Conservation (phyloP, 2,888 invertebrate species). For the Ceraclea dissimilis region DNA sequence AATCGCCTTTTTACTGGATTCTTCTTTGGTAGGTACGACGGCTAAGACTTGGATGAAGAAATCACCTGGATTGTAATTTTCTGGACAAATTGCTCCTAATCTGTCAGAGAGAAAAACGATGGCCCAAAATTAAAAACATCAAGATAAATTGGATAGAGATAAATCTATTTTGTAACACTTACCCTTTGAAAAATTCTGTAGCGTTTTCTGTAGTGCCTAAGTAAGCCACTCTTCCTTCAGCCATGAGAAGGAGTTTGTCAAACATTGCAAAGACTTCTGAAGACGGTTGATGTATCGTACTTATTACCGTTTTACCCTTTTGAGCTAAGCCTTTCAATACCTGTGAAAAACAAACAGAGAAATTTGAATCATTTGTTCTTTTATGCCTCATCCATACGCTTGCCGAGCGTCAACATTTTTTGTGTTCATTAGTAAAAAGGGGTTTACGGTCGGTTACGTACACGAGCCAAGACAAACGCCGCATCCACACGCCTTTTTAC, state of each 20-base stretch:
- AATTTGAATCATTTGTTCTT: too few species aligned
- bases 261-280: conserved; percentile 87
- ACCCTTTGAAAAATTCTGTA: conserved; percentile 73
- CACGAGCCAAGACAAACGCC: too few species aligned
- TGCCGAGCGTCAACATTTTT: too few species aligned
- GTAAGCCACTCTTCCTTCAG: conserved; percentile 86
- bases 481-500: too few species aligned
- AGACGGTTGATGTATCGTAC: conserved; percentile 93
- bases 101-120: conserved; percentile 38
- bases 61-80: conserved; percentile 91
- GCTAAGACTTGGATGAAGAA: conserved; percentile 87
- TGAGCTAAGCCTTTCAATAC: conserved; percentile 64
- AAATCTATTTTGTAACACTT: conserved; percentile 32
- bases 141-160: too few species aligned
- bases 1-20: conserved; percentile 68
- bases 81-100: conserved; percentile 74
- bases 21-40: conserved; percentile 76
- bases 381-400: too few species aligned
- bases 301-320: conserved; percentile 82
- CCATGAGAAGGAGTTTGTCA: conserved; percentile 80
- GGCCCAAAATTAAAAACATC: too few species aligned
- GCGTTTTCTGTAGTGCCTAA: conserved; percentile 76
- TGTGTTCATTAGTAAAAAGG: too few species aligned
- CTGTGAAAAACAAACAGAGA: conserved; percentile 31
- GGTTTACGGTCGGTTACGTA: too few species aligned